Percentiles rank a stretch among this genome's conserved stretches.
Conservation (phyloP, 2,888 invertebrate species). For the Pecten maximus region DNA sequence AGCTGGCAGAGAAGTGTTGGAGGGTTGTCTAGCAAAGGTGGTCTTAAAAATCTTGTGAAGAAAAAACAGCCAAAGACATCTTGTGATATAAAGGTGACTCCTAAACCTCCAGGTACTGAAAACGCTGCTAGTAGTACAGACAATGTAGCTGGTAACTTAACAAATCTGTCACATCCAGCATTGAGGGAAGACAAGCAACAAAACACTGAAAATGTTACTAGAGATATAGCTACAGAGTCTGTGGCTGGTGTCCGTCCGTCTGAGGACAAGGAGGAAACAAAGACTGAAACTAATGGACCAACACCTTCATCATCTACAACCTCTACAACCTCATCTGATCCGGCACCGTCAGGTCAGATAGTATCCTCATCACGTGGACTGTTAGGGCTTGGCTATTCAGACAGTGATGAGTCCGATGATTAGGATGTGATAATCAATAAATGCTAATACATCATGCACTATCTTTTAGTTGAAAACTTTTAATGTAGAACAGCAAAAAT, state of each 20-base stretch:
- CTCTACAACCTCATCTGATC: background rate
- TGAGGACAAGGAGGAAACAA: background rate
- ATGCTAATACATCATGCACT: too few relatives aligned
- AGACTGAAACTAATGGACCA: background rate
- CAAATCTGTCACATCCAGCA: background rate
- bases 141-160: background rate
- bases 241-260: too few relatives aligned
- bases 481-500: too few relatives aligned
- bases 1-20: slow-evolving; percentile 75
- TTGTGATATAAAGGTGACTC: background rate
- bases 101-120: background rate
- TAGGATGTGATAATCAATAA: background rate
- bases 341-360: background rate
- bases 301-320: background rate
- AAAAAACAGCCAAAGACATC: slow-evolving; percentile 60
- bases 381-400: background rate
- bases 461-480: too few relatives aligned
- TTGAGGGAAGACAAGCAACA: background rate
- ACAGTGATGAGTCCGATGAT: background rate
- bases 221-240: background rate
- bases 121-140: background rate
- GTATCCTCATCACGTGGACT: background rate
- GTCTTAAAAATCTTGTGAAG: slow-evolving; percentile 69
- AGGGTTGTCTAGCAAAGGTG: slow-evolving; percentile 64
- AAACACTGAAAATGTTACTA: background rate